Conservation (phyloP, 2,888 invertebrate species). For the Platycheirus albimanus region DNA sequence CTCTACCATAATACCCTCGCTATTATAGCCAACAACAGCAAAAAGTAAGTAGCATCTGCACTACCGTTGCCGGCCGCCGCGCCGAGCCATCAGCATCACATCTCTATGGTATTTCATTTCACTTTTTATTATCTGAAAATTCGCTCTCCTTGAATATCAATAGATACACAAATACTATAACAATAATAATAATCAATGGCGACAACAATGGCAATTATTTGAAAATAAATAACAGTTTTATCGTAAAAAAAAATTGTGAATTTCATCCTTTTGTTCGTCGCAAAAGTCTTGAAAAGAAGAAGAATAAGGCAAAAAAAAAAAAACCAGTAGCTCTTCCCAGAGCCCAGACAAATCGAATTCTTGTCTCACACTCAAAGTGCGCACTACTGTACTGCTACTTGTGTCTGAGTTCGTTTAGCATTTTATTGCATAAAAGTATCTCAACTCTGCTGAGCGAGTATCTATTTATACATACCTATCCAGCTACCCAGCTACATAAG, state of each 20-base stretch:
- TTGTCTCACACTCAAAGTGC: conserved; percentile 26
- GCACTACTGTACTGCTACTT: no score
- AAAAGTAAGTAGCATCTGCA: no score
- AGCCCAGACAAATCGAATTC: conserved; percentile 60
- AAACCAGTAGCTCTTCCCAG: conserved; percentile 22
- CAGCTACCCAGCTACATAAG: no score
- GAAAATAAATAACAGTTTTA: conserved; percentile 54
- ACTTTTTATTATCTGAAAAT: conserved; percentile 39
- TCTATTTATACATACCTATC: neutral
- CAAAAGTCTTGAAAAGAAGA: conserved; percentile 15
- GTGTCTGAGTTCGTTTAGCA: conserved; percentile 35
- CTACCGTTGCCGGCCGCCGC: no score
- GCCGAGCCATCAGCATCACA: no score
- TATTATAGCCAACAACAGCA: no score
- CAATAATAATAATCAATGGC: conserved; percentile 62
- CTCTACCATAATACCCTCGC: no score
- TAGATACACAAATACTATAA: neutral
- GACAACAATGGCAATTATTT: conserved; percentile 68
- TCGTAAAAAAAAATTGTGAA: conserved; percentile 44
- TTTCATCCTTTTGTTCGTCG: conserved; percentile 43
- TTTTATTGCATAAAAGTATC: conserved; percentile 20
- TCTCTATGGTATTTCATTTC: conserved; percentile 36
- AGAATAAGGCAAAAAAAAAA: conserved; percentile 14
- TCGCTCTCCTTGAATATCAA: neutral
- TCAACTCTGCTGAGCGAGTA: conserved; percentile 1